Base-by-base conservation (phyloP, 2,888 invertebrate genomes). In the Ditula angustiorana region DNA sequence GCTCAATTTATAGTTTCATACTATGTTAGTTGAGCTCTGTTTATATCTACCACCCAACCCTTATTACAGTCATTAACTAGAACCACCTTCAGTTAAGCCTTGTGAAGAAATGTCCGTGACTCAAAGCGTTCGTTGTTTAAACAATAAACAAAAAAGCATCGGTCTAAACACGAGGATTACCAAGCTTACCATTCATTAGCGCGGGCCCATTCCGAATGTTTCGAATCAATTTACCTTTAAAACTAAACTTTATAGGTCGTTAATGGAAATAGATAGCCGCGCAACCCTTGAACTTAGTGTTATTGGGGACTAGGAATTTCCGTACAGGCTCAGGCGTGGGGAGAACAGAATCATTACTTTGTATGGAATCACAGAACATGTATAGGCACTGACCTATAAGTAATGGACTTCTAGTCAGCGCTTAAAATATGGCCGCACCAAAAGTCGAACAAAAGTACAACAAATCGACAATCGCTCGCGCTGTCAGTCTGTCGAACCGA, bases 241-340 rank as follows among this genome's bases (percentile, higher is more conserved):
- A 55, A 50, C 61, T 57, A 56, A 61, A 66, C 61, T 66, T 52
- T 61, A 55, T 61, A 56, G 74, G 72, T 74, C 74, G 74, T 77
- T 79, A 75, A 74, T 62, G 72, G 72, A 74, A 78, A 83, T 71
- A 78, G 81, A 82, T 82, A 74, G 77, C 67, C 68, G 35, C 23
- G 46, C 71, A 73, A 79, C 81, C 80, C 72, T 71, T 78, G 76
- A 80, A 82, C 82, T 81, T 76, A 65, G 69, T 70, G 68, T 65
- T 69, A 67, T 70, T 68, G 61, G 55, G 63, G 67, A n/a, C 67
- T 69, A 65, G 68, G 71, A 66, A 64, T 67, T 72, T 72, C 67
- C 72, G 69, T 69, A 30, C 44, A 30, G 53, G 35, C 35, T n/a
- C 41, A 13, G 8, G 23, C 19, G 21, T 28, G 37, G 30, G 5